Conservation (phyloP, 2,113 vertebrate genomes). For the Corythornis madagascariensis region DNA sequence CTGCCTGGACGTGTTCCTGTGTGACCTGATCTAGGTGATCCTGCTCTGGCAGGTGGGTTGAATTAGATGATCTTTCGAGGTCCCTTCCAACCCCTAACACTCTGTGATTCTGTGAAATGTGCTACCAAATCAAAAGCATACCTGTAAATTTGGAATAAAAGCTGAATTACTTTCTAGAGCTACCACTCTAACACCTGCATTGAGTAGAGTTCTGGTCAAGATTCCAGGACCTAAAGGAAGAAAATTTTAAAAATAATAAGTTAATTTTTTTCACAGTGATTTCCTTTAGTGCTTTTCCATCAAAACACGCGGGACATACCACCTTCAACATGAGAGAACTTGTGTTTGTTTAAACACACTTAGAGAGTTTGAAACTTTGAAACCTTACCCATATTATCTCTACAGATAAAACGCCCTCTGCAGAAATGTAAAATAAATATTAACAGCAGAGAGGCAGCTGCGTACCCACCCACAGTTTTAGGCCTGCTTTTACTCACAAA, state of each 20-base stretch:
- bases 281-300: background rate
- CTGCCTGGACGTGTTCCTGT: too few species aligned
- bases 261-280: background rate
- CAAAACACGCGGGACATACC: background rate
- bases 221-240: constrained; percentile 84
- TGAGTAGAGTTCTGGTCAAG: constrained; percentile 85
- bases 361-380: background rate
- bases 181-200: constrained; percentile 84
- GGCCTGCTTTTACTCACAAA: background rate
- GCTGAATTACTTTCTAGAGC: constrained; percentile 82
- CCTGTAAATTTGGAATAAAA: constrained; percentile 86
- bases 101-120: background rate
- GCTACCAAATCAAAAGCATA: constrained; percentile 57
- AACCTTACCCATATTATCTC: background rate
- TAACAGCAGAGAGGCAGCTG: background rate
- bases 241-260: background rate
- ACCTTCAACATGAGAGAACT: background rate
- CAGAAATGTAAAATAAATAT: background rate
- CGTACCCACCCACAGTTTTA: background rate
- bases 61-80: too few species aligned
- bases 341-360: background rate
- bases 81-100: too few species aligned
- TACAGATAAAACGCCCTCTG: background rate
- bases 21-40: too few species aligned
- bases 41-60: too few species aligned